These are phyloP conservation scores for Cathartes aura DNA, from an alignment of 2,113 vertebrate species.

Conservation along the genomic window DNA sequence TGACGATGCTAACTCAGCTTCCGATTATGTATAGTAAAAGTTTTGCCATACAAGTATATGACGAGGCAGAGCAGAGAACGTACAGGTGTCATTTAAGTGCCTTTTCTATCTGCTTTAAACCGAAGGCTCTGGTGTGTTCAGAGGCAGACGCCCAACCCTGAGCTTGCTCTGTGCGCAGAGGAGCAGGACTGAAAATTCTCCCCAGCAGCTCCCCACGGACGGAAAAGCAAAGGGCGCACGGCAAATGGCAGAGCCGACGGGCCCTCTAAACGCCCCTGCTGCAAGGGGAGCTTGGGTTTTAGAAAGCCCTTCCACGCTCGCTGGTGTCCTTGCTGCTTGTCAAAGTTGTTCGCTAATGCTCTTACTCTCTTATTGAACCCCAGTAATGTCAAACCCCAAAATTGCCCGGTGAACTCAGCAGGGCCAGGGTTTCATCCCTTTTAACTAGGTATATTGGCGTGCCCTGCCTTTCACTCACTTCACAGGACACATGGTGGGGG, in stretches of 20 bases:
- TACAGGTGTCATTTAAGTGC: not conserved
- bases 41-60: not conserved
- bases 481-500: rapidly evolving
- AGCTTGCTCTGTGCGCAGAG: rapidly evolving
- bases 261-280: rapidly evolving
- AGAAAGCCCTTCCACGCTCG: not conserved
- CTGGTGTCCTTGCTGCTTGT: not conserved
- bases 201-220: rapidly evolving
- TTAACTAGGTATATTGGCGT: not conserved
- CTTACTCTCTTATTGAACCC: not conserved
- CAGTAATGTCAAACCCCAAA: not conserved
- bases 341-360: rapidly evolving
- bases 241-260: not conserved
- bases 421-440: not conserved
- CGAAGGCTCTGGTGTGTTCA: not conserved
- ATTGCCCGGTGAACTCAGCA: not conserved
- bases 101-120: not conserved
- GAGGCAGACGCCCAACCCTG: not conserved
- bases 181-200: not conserved
- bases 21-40: not conserved
- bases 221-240: not conserved
- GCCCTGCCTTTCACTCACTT: not conserved
- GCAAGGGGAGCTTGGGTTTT: not conserved
- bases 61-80: not conserved
- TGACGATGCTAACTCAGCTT: not conserved